phyloP scores from a whole-genome alignment of 2,113 vertebrate species.

The Hylia prasina region DNA sequence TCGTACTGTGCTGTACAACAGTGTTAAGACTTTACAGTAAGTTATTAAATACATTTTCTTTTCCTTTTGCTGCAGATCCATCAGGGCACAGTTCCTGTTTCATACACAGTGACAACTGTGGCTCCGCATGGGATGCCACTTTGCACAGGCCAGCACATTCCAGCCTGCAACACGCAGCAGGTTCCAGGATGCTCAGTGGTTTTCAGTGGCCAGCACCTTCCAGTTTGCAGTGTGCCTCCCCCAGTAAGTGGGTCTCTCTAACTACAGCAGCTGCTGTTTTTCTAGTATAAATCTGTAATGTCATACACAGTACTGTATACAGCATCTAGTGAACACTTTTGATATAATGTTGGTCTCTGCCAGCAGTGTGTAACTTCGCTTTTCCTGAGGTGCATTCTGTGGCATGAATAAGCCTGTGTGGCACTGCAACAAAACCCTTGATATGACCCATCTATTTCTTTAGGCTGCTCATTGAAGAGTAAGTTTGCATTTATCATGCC shows the following conservation, averaged over 20 bases:
- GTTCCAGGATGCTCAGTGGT: conserved; percentile 93
- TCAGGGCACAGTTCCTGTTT: conserved; percentile 90
- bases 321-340: background rate
- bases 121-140: conserved; percentile 90
- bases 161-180: conserved; percentile 89
- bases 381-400: background rate
- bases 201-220: conserved; percentile 96
- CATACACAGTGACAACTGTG: conserved; percentile 91
- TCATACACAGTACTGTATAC: background rate
- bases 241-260: conserved; percentile 74
- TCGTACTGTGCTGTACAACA: background rate
- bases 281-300: background rate
- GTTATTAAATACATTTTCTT: background rate
- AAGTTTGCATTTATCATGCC: background rate
- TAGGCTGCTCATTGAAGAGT: background rate
- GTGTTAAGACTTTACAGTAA: background rate
- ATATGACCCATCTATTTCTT: background rate
- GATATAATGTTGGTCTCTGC: background rate
- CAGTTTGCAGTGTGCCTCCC: conserved; percentile 88
- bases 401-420: background rate
- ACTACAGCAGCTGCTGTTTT: background rate
- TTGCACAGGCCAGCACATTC: conserved; percentile 93
- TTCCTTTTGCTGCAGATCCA: conserved; percentile 77
- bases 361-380: background rate
- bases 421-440: background rate